Conservation (phyloP, 2,797 vertebrate genomes). For the Rhinella marina region DNA sequence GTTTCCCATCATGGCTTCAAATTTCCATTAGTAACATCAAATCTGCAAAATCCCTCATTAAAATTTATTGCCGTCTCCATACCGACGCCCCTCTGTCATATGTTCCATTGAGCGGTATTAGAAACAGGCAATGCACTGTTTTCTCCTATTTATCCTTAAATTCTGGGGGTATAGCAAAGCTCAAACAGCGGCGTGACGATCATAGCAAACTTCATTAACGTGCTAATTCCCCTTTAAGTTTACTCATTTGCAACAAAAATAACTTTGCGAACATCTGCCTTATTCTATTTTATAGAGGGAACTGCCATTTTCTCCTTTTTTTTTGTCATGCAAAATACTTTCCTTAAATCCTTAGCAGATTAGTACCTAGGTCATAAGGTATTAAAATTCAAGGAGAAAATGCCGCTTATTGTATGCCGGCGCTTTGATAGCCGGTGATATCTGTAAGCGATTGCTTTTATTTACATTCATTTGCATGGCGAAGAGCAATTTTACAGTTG, state of each 20-base stretch:
- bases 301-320: constrained; percentile 34
- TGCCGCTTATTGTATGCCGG: constrained; percentile 71
- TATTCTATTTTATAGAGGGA: constrained; percentile 38
- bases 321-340: constrained; percentile 41
- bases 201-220: constrained; percentile 36
- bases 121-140: not conserved
- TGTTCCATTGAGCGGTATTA: constrained; percentile 35
- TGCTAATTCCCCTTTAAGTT: constrained; percentile 51
- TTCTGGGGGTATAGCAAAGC: not conserved
- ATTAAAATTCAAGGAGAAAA: constrained; percentile 68
- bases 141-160: not conserved
- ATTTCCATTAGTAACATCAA: constrained; percentile 12
- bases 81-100: constrained; percentile 2
- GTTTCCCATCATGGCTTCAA: not conserved
- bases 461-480: constrained; percentile 86
- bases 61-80: constrained; percentile 40
- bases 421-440: constrained; percentile 78
- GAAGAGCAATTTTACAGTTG: constrained; percentile 83
- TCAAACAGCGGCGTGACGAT: not conserved
- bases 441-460: constrained; percentile 84
- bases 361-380: constrained; percentile 66
- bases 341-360: constrained; percentile 31
- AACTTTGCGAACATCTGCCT: constrained; percentile 47
- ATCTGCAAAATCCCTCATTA: constrained; percentile 21
- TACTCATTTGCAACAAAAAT: constrained; percentile 52